These are phyloP conservation scores for Cynaeus angustus DNA, from an alignment of 2,888 invertebrate species.

Conservation along the genomic window DNA sequence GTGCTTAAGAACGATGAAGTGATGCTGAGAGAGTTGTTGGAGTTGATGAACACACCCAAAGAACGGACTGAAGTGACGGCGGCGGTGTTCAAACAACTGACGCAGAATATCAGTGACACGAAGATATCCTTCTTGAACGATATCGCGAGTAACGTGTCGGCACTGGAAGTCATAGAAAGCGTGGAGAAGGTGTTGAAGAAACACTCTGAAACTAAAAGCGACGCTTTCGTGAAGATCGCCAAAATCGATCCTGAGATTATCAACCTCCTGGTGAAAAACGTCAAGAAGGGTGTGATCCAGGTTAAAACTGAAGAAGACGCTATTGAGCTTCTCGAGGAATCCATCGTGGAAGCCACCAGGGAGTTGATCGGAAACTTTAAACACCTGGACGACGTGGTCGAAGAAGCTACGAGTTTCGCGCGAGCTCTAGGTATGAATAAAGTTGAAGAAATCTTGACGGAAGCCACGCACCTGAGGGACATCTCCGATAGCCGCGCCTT, in stretches of 20 bases:
- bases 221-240: conserved; percentile 77
- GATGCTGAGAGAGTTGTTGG: conserved; percentile 64
- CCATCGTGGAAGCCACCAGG: conserved; percentile 79
- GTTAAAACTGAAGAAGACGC: conserved; percentile 79
- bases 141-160: conserved; percentile 53
- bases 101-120: conserved; percentile 74
- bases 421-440: conserved; percentile 80
- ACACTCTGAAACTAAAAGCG: conserved; percentile 38
- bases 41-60: conserved; percentile 66
- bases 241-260: conserved; percentile 76
- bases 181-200: conserved; percentile 72
- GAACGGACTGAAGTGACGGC: conserved; percentile 68
- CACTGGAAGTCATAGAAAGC: conserved; percentile 77
- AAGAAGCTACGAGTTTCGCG: conserved; percentile 81
- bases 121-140: conserved; percentile 77
- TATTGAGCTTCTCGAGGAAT: conserved; percentile 78
- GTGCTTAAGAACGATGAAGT: conserved; percentile 63
- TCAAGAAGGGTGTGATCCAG: conserved; percentile 76
- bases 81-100: conserved; percentile 67
- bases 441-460: conserved; percentile 72
- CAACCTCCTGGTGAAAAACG: conserved; percentile 76
- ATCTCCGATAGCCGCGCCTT: conserved; percentile 76
- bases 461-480: conserved; percentile 74
- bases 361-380: conserved; percentile 76
- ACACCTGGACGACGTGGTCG: conserved; percentile 71